Base-by-base conservation (phyloP, 2,797 vertebrate species). In the Sorex maritimensis region DNA sequence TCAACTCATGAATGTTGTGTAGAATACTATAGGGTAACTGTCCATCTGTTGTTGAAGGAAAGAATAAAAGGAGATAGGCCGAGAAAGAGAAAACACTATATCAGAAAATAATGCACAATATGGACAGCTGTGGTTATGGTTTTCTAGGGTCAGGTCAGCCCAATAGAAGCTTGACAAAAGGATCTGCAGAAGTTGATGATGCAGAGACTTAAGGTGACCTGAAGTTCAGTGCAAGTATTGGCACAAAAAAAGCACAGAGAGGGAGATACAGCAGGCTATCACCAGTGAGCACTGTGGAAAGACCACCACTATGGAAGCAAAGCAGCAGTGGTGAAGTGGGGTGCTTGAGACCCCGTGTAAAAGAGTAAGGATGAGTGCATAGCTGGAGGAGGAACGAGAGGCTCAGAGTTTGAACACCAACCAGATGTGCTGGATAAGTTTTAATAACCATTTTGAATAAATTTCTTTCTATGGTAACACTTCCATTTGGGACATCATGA, bases 71-170 rank as follows among this genome's bases (percentile, higher is more conserved):
- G 11, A 79, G 17, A 55, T 17, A 61, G 58, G 17, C 13, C 11
- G 26, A 28, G 38, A 81, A 73, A 41, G 86, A 86, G 58, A n/a
- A 2, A 30, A 21, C 3, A 7, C 6, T 46, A 1, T 58, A 26
- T 38, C 63, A 61, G 79, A 17, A 41, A 2, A 75, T 34, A 23
- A 46, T 7, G 11, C 7, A 49, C 23, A 44, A 10, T 21, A 23
- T 34, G 1, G 5, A 6, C 26, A 81, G 41, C 24, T 28, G 2
- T 0, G n/a, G 7, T 73, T 1, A 23, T 0, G 0, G 24, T 12
- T 5, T 7, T 34, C 8, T 7, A 61, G 49, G 5, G n/a, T 83
- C 44, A 74, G 5, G 68, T 65, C 5, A 83, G 23, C 0, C 1
- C 23, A 81, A 19, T 5, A 28, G 6, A 71, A 71, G 52, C 19